phyloP scores from a whole-genome alignment of 2,113 vertebrate genomes.

The Egretta garzetta region DNA sequence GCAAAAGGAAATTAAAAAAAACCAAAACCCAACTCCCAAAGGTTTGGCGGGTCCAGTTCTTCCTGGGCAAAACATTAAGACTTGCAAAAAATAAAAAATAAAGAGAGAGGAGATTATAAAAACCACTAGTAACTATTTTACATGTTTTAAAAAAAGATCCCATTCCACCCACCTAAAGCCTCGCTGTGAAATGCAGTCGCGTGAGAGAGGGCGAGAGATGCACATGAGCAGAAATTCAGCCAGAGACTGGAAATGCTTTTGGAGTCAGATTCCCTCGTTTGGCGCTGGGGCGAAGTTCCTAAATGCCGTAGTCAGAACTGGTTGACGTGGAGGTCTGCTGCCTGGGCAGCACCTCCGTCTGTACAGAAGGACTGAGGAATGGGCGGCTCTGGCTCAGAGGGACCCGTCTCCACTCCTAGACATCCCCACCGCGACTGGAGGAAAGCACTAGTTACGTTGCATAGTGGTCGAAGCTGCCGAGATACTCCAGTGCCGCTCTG shows the following conservation, averaged over 20 bases:
- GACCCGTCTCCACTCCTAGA: slow-evolving; percentile 75
- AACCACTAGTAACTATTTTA: slow-evolving; percentile 73
- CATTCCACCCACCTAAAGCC: slow-evolving; percentile 78
- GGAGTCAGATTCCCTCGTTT: slow-evolving; percentile 61
- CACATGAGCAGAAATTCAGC: slow-evolving; percentile 67
- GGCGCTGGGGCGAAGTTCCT: slow-evolving; percentile 75
- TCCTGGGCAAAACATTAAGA: slow-evolving; percentile 71
- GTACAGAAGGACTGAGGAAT: slow-evolving; percentile 79
- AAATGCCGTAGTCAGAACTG: slow-evolving; percentile 76
- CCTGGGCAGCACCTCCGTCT: slow-evolving; percentile 65
- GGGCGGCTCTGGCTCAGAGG: slow-evolving; percentile 84
- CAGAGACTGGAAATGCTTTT: slow-evolving; percentile 65
- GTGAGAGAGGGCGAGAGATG: slow-evolving; percentile 66
- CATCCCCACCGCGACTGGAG: slow-evolving; percentile 69
- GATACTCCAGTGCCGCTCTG: slow-evolving; percentile 94
- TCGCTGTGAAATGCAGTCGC: slow-evolving; percentile 74
- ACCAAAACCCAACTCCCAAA: slow-evolving; percentile 50
- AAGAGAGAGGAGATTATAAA: slow-evolving; percentile 75
- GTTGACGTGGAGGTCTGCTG: slow-evolving; percentile 63
- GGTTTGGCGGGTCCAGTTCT: slow-evolving; percentile 66
- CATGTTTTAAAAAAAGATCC: slow-evolving; percentile 77
- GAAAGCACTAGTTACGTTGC: slow-evolving; percentile 91
- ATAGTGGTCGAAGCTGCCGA: slow-evolving; percentile 99
- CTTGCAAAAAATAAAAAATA: slow-evolving; percentile 74
- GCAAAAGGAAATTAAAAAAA: slow-evolving; percentile 61